A percentile compares a stretch with the other conserved stretches of the same genome.
phyloP scores from a whole-genome alignment of 2,113 vertebrate species.

The Vombatus ursinus region DNA sequence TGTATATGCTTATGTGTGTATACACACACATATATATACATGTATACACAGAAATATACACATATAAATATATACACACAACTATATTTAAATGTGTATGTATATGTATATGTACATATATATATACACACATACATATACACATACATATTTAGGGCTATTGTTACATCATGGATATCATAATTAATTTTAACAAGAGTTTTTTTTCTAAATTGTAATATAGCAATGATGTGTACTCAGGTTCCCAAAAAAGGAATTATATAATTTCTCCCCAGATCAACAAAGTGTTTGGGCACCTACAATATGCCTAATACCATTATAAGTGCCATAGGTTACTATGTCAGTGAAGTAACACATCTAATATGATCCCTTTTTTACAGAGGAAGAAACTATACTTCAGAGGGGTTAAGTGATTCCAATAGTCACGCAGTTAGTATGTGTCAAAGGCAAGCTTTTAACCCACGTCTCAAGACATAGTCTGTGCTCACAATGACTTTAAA shows the following conservation, averaged over 20 bases:
- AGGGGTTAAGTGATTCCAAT: too few relatives aligned
- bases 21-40: too few relatives aligned
- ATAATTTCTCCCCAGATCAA: neutral
- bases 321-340: neutral
- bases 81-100: too few relatives aligned
- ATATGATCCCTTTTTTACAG: neutral
- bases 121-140: neutral
- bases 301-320: neutral
- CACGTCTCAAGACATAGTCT: neutral
- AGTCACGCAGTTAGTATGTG: too few relatives aligned
- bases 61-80: too few relatives aligned
- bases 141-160: neutral
- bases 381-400: neutral
- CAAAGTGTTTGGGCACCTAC: neutral
- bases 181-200: neutral
- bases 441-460: too few relatives aligned
- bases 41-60: too few relatives aligned
- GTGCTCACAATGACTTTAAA: neutral
- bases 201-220: neutral
- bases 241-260: neutral
- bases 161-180: neutral
- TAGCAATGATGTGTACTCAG: neutral
- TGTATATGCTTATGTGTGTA: too few relatives aligned
- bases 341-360: neutral
- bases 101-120: too few relatives aligned